Conservation (phyloP, 2,888 invertebrate genomes). For the Aporophyla lueneburgensis region DNA sequence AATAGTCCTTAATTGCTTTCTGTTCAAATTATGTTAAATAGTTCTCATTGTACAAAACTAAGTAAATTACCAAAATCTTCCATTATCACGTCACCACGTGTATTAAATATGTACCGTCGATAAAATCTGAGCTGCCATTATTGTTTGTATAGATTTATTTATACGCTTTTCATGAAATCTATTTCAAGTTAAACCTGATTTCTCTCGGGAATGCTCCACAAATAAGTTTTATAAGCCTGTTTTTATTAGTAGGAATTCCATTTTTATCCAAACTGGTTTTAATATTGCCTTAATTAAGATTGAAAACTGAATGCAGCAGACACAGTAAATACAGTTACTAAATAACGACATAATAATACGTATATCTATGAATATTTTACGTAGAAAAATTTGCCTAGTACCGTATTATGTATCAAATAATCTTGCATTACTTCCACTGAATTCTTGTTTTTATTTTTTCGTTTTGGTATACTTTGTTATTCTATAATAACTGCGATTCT, state of each 20-base stretch:
- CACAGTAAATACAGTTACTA: no score
- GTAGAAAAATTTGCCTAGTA: no score
- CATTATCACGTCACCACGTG: slow-evolving; percentile 6
- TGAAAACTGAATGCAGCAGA: no score
- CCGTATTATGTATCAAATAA: no score
- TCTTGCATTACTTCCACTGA: no score
- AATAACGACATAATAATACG: no score
- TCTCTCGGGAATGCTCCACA: slow-evolving; percentile 32
- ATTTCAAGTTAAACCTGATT: slow-evolving; percentile 41
- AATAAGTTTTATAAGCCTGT: not conserved
- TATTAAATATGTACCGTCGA: not conserved
- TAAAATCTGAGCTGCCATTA: slow-evolving; percentile 21
- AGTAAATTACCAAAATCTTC: slow-evolving; percentile 16
- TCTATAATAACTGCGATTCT: not conserved
- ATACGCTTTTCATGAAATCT: slow-evolving; percentile 19
- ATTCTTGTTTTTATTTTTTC: not conserved
- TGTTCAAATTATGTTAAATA: slow-evolving; percentile 2
- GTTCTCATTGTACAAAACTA: not conserved
- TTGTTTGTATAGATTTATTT: slow-evolving; percentile 31
- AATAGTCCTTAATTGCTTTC: not conserved
- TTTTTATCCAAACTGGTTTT: no score
- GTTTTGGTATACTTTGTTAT: not conserved
- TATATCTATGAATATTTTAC: not conserved
- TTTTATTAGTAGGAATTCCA: slow-evolving; percentile 7
- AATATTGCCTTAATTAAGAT: not conserved